These are phyloP conservation scores for Ptychochromis oligacanthus DNA, from an alignment of 2,113 vertebrate genomes.

Conservation along the genomic window DNA sequence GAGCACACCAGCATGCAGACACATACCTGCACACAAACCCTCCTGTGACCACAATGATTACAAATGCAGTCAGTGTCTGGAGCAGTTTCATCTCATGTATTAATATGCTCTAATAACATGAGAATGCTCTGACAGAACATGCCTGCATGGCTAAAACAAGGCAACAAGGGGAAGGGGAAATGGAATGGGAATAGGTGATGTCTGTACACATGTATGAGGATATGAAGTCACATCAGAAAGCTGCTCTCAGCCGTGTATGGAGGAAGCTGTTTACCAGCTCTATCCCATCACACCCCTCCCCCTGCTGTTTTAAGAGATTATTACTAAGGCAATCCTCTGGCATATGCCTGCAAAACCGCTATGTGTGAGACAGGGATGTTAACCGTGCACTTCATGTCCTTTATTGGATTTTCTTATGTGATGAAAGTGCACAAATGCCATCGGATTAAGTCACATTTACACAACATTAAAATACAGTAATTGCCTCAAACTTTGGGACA, in stretches of 20 bases:
- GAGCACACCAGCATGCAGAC: not conserved
- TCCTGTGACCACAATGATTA: conserved; percentile 3
- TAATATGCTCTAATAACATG: conserved; percentile 32
- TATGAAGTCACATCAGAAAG: conserved; percentile 35
- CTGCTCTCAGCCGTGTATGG: conserved; percentile 15
- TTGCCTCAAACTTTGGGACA: conserved; percentile 14
- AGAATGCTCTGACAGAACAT: conserved; percentile 31
- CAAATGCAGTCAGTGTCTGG: conserved; percentile 18
- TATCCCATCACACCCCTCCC: conserved; percentile 1
- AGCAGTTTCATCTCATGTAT: conserved; percentile 33
- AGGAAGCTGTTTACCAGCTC: conserved; percentile 14
- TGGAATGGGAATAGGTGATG: conserved; percentile 3
- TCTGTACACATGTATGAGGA: conserved; percentile 14
- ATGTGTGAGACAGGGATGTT: conserved; percentile 15
- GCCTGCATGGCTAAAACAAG: not conserved
- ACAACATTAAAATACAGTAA: conserved; percentile 13
- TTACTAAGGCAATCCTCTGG: conserved; percentile 57
- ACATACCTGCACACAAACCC: not conserved
- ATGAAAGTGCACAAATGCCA: conserved; percentile 31
- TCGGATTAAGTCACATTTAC: conserved; percentile 39
- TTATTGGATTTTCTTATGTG: conserved; percentile 46
- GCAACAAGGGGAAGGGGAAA: not conserved
- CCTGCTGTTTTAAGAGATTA: conserved; percentile 54
- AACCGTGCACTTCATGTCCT: conserved; percentile 2
- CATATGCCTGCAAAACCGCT: conserved; percentile 55